phyloP scores from a whole-genome alignment of 2,797 vertebrate genomes.

The Loriculus beryllinus region DNA sequence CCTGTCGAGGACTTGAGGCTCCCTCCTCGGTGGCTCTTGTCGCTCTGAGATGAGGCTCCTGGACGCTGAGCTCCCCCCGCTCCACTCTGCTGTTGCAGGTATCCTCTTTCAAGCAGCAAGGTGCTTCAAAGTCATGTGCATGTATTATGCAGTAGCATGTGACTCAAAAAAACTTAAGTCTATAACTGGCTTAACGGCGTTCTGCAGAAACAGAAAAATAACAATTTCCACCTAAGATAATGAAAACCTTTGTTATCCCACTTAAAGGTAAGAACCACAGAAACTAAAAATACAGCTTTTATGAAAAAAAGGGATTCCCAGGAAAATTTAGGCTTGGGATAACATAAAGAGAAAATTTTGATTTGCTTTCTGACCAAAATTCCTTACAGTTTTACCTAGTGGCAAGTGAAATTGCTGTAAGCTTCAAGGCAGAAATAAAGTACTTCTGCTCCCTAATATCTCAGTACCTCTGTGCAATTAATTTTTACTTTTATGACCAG shows the following conservation, averaged over 20 bases:
- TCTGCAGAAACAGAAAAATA: background rate
- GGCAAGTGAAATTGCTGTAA: background rate
- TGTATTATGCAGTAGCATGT: background rate
- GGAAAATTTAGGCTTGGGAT: background rate
- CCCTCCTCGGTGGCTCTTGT: too few relatives aligned
- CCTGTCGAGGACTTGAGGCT: too few relatives aligned
- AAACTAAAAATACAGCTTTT: background rate
- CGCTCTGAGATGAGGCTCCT: too few relatives aligned
- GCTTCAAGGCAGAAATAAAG: background rate
- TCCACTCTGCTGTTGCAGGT: too few relatives aligned
- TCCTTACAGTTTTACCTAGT: background rate
- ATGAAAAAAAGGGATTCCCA: background rate
- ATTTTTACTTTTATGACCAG: background rate
- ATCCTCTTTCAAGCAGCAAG: too few relatives aligned
- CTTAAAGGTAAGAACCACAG: background rate
- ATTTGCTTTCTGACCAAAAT: background rate
- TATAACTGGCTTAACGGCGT: background rate
- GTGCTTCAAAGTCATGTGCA: background rate
- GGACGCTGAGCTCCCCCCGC: too few relatives aligned
- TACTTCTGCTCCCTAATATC: background rate
- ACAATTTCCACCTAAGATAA: background rate
- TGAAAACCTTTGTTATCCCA: background rate
- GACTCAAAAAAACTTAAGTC: background rate
- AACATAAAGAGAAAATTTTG: background rate
- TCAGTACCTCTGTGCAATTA: background rate